A percentile compares a stretch with the other conserved stretches of the same genome.
Conservation (phyloP, 2,888 invertebrate species). For the Tethea ocularis region DNA sequence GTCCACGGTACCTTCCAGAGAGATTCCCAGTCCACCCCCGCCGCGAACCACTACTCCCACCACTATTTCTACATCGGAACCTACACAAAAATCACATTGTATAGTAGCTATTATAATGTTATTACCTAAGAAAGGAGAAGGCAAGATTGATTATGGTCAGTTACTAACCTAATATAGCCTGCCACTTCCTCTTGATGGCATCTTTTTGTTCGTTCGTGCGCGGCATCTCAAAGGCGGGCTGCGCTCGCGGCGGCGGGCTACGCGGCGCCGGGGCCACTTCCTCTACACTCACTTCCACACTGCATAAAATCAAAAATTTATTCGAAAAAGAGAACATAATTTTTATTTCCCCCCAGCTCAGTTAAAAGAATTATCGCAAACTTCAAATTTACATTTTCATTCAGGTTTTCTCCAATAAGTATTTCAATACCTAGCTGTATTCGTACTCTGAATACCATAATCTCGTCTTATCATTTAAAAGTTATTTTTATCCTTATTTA, state of each 20-base stretch:
- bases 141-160: background rate
- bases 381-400: no score
- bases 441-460: no score
- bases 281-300: constrained; percentile 45
- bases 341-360: no score
- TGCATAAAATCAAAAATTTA: constrained; percentile 11
- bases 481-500: no score
- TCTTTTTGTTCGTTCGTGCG: constrained; percentile 90
- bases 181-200: constrained; percentile 92
- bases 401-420: no score
- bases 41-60: constrained; percentile 85
- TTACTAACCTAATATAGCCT: constrained; percentile 87
- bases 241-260: constrained; percentile 48
- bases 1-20: constrained; percentile 98
- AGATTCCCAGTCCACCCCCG: constrained; percentile 97
- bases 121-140: background rate
- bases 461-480: no score
- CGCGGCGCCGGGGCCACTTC: constrained; percentile 27
- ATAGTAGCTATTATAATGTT: no score
- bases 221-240: constrained; percentile 77
- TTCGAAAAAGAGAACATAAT: no score
- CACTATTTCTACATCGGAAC: constrained; percentile 77
- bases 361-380: no score
- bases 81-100: no score
- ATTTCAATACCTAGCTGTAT: no score